These are phyloP conservation scores for Phyllotis vaccarum DNA, from an alignment of 2,797 vertebrate species.

Conservation along the genomic window DNA sequence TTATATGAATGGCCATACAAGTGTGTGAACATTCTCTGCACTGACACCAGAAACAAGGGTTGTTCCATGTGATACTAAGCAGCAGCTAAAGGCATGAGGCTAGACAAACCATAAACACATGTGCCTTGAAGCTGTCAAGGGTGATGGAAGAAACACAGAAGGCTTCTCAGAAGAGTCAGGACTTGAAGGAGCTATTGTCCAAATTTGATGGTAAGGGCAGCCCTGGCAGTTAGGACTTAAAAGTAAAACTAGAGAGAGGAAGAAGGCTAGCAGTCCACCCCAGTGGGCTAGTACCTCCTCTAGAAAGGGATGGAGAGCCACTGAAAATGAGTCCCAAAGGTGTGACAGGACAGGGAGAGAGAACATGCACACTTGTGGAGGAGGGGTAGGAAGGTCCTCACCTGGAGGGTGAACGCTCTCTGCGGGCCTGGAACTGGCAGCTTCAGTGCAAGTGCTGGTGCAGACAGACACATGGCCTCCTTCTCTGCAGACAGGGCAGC, in stretches of 20 bases:
- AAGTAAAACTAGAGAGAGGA: background rate
- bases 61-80: background rate
- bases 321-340: background rate
- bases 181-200: background rate
- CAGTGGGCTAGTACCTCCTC: background rate
- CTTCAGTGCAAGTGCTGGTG: constrained; percentile 90
- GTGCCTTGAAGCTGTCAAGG: background rate
- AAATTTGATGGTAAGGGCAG: background rate
- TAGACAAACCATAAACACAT: background rate
- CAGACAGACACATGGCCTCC: constrained; percentile 90
- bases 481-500: constrained; percentile 90
- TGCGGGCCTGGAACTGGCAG: constrained; percentile 93
- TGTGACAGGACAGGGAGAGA: background rate
- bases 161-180: background rate
- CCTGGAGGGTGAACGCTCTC: constrained; percentile 96
- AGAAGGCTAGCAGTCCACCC: background rate
- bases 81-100: background rate
- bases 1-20: background rate
- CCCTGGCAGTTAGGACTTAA: background rate
- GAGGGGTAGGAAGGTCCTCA: constrained; percentile 81
- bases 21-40: background rate
- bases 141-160: background rate
- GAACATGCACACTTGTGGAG: too few relatives aligned
- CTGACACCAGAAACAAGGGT: background rate
- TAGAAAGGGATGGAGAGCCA: background rate